Evolutionary conservation across 64 coral and sea anemone species (phyloP).

Genomic region (Porites lutea): DNA sequence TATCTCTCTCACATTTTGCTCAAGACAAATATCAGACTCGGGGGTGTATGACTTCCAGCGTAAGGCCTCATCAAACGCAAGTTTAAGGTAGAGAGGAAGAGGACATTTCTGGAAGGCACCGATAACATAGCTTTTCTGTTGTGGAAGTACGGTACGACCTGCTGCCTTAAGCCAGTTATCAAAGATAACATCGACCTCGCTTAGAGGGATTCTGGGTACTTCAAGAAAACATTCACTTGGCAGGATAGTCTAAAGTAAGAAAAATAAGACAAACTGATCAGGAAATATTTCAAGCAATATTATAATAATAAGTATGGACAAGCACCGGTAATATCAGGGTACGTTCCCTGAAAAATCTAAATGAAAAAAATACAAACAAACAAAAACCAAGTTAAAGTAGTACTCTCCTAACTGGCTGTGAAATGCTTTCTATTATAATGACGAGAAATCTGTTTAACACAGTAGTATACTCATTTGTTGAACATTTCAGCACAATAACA

Average conservation of each 20-base stretch:
- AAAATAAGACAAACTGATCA: background rate
- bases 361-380: no score
- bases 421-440: no score
- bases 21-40: conserved; percentile 51
- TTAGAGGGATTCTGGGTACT: conserved; percentile 80
- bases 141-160: conserved; percentile 57
- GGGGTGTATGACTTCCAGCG: conserved; percentile 92
- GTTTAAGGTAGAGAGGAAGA: conserved; percentile 88
- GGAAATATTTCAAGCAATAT: no score
- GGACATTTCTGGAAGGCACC: conserved; percentile 85
- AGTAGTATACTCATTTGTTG: no score
- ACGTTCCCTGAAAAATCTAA: no score
- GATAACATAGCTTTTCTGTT: conserved; percentile 77
- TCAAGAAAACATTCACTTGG: conserved; percentile 63
- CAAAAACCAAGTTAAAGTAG: no score
- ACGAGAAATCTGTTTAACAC: no score
- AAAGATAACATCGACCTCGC: conserved; percentile 81
- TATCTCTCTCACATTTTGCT: conserved; percentile 83
- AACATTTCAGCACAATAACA: no score
- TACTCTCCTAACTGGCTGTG: no score
- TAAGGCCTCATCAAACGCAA: conserved; percentile 87
- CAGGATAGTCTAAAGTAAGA: conserved; percentile 18
- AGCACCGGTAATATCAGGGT: no score
- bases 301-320: no score
- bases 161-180: conserved; percentile 81